phyloP scores from a whole-genome alignment of 2,888 invertebrate species.

The Hirtodrosophila alboralis region DNA sequence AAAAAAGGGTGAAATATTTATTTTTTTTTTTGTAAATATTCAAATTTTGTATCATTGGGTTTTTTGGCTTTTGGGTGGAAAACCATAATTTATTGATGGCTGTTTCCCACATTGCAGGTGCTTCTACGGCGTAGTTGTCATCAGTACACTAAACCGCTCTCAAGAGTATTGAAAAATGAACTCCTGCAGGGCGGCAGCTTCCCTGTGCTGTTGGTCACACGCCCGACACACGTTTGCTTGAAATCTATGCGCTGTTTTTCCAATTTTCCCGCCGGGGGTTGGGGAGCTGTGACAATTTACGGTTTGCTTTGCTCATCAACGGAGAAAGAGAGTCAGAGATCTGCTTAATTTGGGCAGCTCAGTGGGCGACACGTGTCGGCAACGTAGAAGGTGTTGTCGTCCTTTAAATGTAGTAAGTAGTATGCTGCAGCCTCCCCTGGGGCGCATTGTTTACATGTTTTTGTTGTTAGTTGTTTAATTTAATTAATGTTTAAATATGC shows the following conservation, averaged over 20 bases:
- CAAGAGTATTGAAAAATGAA: slow-evolving; percentile 30
- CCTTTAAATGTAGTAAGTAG: slow-evolving; percentile 21
- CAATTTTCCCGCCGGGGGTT: slow-evolving; percentile 21
- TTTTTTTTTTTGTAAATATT: slow-evolving; percentile 30
- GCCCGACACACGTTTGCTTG: slow-evolving; percentile 68
- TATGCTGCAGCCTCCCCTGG: slow-evolving; percentile 8
- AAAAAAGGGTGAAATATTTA: slow-evolving; percentile 45
- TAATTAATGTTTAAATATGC: slow-evolving; percentile 66
- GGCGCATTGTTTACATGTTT: slow-evolving; percentile 66
- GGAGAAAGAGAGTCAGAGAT: slow-evolving; percentile 50
- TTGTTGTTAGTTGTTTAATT: slow-evolving; percentile 76
- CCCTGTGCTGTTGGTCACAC: slow-evolving; percentile 48
- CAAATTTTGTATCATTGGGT: slow-evolving; percentile 38
- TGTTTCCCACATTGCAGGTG: slow-evolving; percentile 49
- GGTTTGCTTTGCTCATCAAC: slow-evolving; percentile 75
- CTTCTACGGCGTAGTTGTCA: slow-evolving; percentile 37
- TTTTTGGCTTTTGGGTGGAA: slow-evolving; percentile 28
- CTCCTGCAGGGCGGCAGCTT: slow-evolving; percentile 17
- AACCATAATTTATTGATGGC: slow-evolving; percentile 17
- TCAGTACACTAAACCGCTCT: slow-evolving; percentile 45
- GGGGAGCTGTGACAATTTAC: slow-evolving; percentile 67
- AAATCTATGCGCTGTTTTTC: slow-evolving; percentile 71
- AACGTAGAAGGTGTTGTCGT: slow-evolving; percentile 49
- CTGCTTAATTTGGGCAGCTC: slow-evolving; percentile 72
- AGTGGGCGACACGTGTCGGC: slow-evolving; percentile 65